Percentiles rank a stretch among this genome's conserved stretches.
Conservation (phyloP, 2,113 vertebrate genomes). For the Porphyrio hochstetteri region DNA sequence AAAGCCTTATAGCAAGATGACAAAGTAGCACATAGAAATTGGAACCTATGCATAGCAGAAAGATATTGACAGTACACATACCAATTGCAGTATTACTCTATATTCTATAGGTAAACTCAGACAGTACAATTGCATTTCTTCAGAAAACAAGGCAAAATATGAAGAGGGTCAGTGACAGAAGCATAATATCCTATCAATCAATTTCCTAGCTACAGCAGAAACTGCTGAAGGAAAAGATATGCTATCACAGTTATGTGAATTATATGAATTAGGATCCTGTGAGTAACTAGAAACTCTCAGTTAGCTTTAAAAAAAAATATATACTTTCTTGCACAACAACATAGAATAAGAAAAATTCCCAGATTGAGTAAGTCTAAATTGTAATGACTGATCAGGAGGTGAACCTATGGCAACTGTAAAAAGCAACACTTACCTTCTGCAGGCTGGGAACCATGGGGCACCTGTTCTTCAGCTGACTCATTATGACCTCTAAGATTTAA, state of each 20-base stretch:
- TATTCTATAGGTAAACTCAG: background rate
- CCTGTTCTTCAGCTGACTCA: constrained; percentile 73
- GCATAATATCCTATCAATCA: background rate
- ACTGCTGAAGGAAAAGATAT: background rate
- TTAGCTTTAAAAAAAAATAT: background rate
- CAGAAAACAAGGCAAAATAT: background rate
- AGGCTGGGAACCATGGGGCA: constrained; percentile 75
- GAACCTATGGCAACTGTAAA: background rate
- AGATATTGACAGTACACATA: background rate
- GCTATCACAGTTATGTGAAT: background rate
- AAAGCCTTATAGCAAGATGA: background rate
- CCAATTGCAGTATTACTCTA: background rate
- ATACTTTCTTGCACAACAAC: background rate
- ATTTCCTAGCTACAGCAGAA: background rate
- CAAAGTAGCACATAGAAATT: background rate
- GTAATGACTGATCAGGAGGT: background rate
- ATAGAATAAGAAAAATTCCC: background rate
- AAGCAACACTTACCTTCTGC: constrained; percentile 80
- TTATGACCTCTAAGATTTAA: constrained; percentile 65
- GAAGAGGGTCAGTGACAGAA: background rate
- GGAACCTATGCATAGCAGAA: background rate
- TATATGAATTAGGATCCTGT: background rate
- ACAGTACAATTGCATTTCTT: background rate
- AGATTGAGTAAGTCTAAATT: background rate
- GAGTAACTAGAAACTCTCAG: background rate